These are phyloP conservation scores for Andrena haemorrhoa DNA, from an alignment of 2,888 invertebrate species.

Conservation along the genomic window DNA sequence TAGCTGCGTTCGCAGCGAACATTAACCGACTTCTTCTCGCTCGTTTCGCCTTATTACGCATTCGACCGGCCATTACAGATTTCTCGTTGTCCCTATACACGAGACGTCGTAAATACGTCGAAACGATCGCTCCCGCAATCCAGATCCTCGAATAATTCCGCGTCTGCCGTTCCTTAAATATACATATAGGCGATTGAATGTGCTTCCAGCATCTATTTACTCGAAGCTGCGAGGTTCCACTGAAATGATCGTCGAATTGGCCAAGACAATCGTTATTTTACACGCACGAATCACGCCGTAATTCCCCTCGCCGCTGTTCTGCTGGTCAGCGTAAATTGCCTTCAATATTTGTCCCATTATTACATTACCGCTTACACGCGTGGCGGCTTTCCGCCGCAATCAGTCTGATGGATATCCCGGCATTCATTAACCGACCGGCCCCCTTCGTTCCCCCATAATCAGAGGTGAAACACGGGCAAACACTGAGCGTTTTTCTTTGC, in stretches of 20 bases:
- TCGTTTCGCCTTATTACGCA: slow-evolving; percentile 6
- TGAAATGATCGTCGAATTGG: no score
- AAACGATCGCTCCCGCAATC: neutral
- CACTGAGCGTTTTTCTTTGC: slow-evolving; percentile 8
- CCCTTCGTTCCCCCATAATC: slow-evolving; percentile 15
- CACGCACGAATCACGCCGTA: neutral
- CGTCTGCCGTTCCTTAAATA: slow-evolving; percentile 19
- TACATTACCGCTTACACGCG: slow-evolving; percentile 5
- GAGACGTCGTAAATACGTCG: slow-evolving; percentile 36
- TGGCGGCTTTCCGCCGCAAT: slow-evolving; percentile 17
- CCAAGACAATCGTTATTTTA: no score
- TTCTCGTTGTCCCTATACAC: slow-evolving; percentile 31
- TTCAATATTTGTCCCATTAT: slow-evolving; percentile 22
- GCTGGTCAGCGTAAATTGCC: neutral
- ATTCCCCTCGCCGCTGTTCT: neutral
- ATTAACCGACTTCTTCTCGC: slow-evolving; percentile 3
- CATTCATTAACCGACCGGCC: slow-evolving; percentile 15
- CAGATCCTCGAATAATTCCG: slow-evolving; percentile 36
- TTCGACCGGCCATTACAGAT: slow-evolving; percentile 38
- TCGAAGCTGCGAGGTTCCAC: no score
- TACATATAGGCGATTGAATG: neutral
- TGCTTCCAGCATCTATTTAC: no score
- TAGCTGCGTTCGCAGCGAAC: neutral
- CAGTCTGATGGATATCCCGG: slow-evolving; percentile 27
- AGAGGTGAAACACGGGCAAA: slow-evolving; percentile 9